A percentile compares a stretch with the other conserved stretches of the same genome.
Conservation (phyloP, 2,113 vertebrate species). For the Perca fluviatilis region DNA sequence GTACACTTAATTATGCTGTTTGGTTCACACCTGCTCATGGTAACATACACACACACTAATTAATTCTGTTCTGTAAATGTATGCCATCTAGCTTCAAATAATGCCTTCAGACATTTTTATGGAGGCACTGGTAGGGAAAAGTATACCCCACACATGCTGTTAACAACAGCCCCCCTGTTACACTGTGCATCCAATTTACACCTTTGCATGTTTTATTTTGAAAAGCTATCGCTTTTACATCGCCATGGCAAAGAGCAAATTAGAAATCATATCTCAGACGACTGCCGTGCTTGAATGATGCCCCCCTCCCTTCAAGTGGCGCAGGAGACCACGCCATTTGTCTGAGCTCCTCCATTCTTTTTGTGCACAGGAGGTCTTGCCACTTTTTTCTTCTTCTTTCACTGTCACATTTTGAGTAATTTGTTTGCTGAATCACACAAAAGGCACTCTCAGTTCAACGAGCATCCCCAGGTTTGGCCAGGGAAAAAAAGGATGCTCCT, state of each 20-base stretch:
- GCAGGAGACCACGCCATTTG: conserved; percentile 31
- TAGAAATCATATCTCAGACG: conserved; percentile 37
- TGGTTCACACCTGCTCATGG: conserved; percentile 29
- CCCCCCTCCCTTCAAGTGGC: background rate
- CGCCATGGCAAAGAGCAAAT: conserved; percentile 57
- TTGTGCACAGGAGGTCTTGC: conserved; percentile 12
- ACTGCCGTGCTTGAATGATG: conserved; percentile 60
- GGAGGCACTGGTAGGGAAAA: conserved; percentile 27
- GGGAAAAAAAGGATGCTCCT: conserved; percentile 32
- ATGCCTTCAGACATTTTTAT: conserved; percentile 40
- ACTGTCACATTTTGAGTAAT: conserved; percentile 54
- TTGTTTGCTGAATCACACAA: conserved; percentile 62
- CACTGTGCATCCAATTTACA: conserved; percentile 56
- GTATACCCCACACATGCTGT: conserved; percentile 45
- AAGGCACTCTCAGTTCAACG: conserved; percentile 51
- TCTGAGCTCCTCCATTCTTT: conserved; percentile 33
- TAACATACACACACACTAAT: conserved; percentile 15
- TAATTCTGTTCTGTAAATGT: conserved; percentile 29
- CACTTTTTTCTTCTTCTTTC: conserved; percentile 6
- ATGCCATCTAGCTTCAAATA: conserved; percentile 22
- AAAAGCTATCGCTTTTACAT: conserved; percentile 40
- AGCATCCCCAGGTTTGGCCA: conserved; percentile 44
- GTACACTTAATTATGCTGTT: conserved; percentile 20
- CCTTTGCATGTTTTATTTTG: conserved; percentile 53
- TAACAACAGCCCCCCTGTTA: conserved; percentile 21